phyloP scores from a whole-genome alignment of 2,888 invertebrate genomes.

The Terebella lapidaria region DNA sequence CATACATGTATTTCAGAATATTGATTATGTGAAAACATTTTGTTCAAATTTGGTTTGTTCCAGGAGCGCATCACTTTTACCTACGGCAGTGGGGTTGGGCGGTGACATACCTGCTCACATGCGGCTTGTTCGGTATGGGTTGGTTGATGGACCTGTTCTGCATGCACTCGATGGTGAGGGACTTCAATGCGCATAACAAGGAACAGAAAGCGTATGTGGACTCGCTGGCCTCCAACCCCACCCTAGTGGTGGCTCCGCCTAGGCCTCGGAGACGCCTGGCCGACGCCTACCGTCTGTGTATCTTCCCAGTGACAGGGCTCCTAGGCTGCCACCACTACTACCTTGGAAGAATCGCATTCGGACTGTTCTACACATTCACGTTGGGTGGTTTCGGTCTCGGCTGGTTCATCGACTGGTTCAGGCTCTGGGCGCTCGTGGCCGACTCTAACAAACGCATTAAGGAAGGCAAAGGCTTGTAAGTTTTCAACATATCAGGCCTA shows the following conservation, averaged over 20 bases:
- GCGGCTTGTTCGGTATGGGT: not conserved
- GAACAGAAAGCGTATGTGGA: not conserved
- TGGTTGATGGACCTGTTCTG: not conserved
- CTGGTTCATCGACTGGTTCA: not conserved
- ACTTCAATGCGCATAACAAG: not conserved
- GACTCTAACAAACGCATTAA: too few relatives aligned
- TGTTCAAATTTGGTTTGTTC: too few relatives aligned
- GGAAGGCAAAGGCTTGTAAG: too few relatives aligned
- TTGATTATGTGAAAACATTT: too few relatives aligned
- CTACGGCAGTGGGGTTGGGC: not conserved
- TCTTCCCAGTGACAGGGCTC: too few relatives aligned
- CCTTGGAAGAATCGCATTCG: not conserved
- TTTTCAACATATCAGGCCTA: too few relatives aligned
- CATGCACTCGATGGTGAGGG: not conserved
- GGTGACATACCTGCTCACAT: not conserved
- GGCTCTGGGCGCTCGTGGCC: not conserved
- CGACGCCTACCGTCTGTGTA: too few relatives aligned
- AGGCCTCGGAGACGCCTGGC: too few relatives aligned
- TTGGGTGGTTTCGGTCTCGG: not conserved
- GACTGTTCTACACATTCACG: not conserved
- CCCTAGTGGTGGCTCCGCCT: constrained; percentile 14
- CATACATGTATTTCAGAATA: too few relatives aligned
- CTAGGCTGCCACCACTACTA: constrained; percentile 1
- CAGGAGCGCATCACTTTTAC: constrained; percentile 4
- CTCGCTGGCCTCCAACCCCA: constrained; percentile 7